Evolutionary conservation across 1,140 invertebrate genomes (phyloP), one percentile per base, ranked within the genome.

Genomic region (Proctacanthus coquilletti): DNA sequence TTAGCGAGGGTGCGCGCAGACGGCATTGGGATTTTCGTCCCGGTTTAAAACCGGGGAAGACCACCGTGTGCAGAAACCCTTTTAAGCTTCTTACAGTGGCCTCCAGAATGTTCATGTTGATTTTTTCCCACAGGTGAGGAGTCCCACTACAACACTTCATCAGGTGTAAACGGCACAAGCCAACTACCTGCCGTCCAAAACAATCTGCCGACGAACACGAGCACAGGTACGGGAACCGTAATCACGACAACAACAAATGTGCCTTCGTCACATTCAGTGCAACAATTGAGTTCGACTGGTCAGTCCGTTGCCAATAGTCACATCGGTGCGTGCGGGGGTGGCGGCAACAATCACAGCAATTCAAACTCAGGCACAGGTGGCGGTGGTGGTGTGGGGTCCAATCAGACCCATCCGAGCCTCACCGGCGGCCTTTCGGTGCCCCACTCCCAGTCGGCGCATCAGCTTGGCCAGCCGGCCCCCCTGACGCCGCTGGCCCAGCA

Each of bases 341-440:
- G 54, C 45, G 51, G 52, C 54, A 62, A 59, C 58, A 61, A 63
- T 45, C 60, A 66, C 56, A n/a, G n/a, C n/a, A n/a, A n/a, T n/a
- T n/a, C n/a, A n/a, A n/a, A n/a, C n/a, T n/a, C n/a, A n/a, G n/a
- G n/a, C n/a, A n/a, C n/a, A n/a, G n/a, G n/a, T n/a, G n/a, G n/a
- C n/a, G n/a, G n/a, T n/a, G n/a, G n/a, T n/a, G n/a, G n/a, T n/a
- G n/a, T n/a, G n/a, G n/a, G n/a, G n/a, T n/a, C n/a, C n/a, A n/a
- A n/a, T n/a, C n/a, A n/a, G n/a, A n/a, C n/a, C n/a, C n/a, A n/a
- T n/a, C n/a, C n/a, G n/a, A n/a, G n/a, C n/a, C 23, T 56, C 54
- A 54, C 50, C 60, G 51, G 56, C 54, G 27, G 35, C 18, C n/a
- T 36, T 20, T 45, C 50, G 29, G 56, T 58, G 33, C 52, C 52